phyloP scores from a whole-genome alignment of 2,888 invertebrate species.

The Tineola bisselliella region DNA sequence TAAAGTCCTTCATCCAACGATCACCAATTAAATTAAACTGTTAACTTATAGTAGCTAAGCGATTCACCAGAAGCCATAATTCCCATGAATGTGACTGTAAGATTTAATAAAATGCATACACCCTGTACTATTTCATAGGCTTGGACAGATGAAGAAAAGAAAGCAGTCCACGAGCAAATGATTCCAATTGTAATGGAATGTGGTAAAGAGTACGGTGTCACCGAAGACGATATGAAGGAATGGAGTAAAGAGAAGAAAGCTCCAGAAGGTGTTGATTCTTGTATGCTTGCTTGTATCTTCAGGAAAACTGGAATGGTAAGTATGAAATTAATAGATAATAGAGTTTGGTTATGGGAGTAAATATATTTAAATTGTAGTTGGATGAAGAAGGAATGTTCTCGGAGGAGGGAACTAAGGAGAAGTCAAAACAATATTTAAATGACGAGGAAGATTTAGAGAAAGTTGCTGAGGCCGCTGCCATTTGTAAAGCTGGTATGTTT shows the following conservation, averaged over 20 bases:
- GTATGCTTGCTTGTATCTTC: slow-evolving; percentile 17
- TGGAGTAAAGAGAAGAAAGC: slow-evolving; percentile 14
- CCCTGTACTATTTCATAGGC: slow-evolving; percentile 9
- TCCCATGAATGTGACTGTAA: too few species aligned
- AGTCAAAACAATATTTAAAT: slow-evolving; percentile 24
- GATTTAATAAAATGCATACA: too few species aligned
- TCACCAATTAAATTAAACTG: too few species aligned
- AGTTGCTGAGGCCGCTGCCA: slow-evolving; percentile 18
- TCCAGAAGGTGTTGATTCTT: slow-evolving; percentile 15
- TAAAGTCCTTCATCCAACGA: too few species aligned
- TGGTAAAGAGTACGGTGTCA: slow-evolving; percentile 14
- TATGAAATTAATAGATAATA: not conserved
- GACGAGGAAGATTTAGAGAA: slow-evolving; percentile 25
- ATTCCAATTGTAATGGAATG: slow-evolving; percentile 15
- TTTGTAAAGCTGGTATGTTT: slow-evolving; percentile 6
- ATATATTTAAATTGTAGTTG: slow-evolving; percentile 24
- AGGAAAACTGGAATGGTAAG: slow-evolving; percentile 17
- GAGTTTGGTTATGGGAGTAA: too few species aligned
- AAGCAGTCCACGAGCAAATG: slow-evolving; percentile 15
- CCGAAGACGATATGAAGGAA: slow-evolving; percentile 13
- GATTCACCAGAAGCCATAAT: too few species aligned
- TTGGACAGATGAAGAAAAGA: slow-evolving; percentile 15
- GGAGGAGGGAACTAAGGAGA: slow-evolving; percentile 21
- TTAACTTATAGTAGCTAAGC: too few species aligned
- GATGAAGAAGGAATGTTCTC: slow-evolving; percentile 31